These are phyloP conservation scores for Sphaeridia pumilis DNA, from an alignment of 2,888 invertebrate species.

Conservation along the genomic window DNA sequence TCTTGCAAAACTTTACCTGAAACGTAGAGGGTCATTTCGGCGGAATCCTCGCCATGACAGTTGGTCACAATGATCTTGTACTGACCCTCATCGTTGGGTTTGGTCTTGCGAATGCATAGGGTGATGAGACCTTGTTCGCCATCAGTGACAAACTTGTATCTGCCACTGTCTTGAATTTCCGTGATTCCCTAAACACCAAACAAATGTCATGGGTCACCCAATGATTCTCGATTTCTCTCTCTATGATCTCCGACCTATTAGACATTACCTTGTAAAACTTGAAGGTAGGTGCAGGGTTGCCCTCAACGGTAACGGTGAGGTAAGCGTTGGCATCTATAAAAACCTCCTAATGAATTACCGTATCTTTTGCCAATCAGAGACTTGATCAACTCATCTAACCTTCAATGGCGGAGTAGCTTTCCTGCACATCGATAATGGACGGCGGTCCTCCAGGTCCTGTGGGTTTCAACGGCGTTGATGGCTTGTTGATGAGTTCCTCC, in stretches of 20 bases:
- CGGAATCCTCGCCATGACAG: constrained; percentile 87
- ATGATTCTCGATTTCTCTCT: too few species aligned
- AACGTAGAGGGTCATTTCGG: constrained; percentile 91
- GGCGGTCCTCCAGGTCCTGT: constrained; percentile 73
- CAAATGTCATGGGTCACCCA: too few species aligned
- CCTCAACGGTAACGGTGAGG: constrained; percentile 84
- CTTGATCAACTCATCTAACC: constrained; percentile 47
- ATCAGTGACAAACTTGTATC: constrained; percentile 90
- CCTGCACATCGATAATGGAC: constrained; percentile 80
- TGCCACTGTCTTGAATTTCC: constrained; percentile 87
- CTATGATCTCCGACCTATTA: not conserved
- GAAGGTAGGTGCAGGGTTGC: constrained; percentile 87
- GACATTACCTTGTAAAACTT: constrained; percentile 68
- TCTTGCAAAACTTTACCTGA: constrained; percentile 57
- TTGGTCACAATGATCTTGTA: constrained; percentile 88
- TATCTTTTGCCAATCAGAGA: not conserved
- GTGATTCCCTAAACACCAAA: constrained; percentile 58
- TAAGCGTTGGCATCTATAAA: constrained; percentile 76
- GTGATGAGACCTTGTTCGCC: constrained; percentile 85
- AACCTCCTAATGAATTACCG: not conserved
- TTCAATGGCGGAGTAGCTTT: constrained; percentile 93
- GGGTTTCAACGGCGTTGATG: constrained; percentile 74
- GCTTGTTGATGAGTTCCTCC: constrained; percentile 80
- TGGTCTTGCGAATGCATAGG: constrained; percentile 88
- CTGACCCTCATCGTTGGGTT: constrained; percentile 92